Evolutionary conservation across 1,140 invertebrate genomes (phyloP).

Genomic region (Oryctes rhinoceros): DNA sequence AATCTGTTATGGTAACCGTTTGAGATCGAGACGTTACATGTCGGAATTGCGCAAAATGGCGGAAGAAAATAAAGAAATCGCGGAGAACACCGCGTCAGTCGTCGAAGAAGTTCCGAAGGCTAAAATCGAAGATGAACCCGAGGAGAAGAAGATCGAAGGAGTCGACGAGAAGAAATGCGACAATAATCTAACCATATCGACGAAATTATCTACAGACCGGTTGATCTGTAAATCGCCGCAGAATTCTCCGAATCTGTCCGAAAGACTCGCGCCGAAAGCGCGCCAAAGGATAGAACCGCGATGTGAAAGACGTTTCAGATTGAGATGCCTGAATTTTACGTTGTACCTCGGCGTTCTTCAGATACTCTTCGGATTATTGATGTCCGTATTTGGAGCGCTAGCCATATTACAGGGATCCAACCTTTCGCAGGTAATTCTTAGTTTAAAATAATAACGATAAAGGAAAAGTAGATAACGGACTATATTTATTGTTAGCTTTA

Average conservation of each 20-base stretch:
- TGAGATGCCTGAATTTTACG: constrained; percentile 53
- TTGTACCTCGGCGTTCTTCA: constrained; percentile 66
- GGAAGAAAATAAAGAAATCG: constrained; percentile 2
- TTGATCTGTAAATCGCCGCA: constrained; percentile 66
- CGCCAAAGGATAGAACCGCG: constrained; percentile 53
- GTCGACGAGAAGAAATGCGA: constrained; percentile 43
- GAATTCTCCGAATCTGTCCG: constrained; percentile 57
- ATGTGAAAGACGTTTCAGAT: constrained; percentile 51
- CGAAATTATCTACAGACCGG: constrained; percentile 64
- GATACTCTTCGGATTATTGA: constrained; percentile 65
- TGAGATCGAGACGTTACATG: constrained; percentile 10
- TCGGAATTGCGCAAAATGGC: constrained; percentile 7
- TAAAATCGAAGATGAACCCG: background rate
- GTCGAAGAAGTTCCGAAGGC: background rate
- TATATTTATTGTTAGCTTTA: no score
- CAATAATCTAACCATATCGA: constrained; percentile 55
- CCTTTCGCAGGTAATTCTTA: constrained; percentile 62
- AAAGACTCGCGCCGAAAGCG: constrained; percentile 48
- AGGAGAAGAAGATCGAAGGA: constrained; percentile 2
- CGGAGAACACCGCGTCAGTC: background rate
- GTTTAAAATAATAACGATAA: no score
- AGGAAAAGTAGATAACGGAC: no score
- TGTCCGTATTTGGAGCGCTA: constrained; percentile 67
- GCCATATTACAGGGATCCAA: constrained; percentile 67
- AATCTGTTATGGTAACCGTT: background rate